A percentile compares a stretch with the other conserved stretches of the same genome.
Evolutionary conservation across 92 coral and sea anemone genomes (phyloP).

Genomic region (Heliopora coerulea): DNA sequence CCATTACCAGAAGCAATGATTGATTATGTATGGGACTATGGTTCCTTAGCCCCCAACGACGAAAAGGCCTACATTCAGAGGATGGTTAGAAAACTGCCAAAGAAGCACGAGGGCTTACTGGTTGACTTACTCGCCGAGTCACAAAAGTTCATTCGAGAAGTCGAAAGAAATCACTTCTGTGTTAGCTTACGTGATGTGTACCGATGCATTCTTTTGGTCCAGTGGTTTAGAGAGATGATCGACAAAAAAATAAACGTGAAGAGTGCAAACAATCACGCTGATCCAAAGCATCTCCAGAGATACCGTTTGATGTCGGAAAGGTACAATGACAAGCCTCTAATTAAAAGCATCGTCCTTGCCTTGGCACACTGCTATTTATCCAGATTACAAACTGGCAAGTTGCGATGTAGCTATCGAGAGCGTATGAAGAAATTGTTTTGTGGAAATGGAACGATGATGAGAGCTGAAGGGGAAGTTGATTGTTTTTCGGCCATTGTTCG

Average conservation of each 20-base stretch:
- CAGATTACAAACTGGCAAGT: constrained; percentile 66
- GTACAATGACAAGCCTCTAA: constrained; percentile 13
- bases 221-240: constrained; percentile 67
- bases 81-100: constrained; percentile 73
- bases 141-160: constrained; percentile 68
- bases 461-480: constrained; percentile 11
- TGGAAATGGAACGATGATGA: neutral
- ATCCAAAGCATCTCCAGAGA: constrained; percentile 15
- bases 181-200: constrained; percentile 89
- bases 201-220: constrained; percentile 69
- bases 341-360: constrained; percentile 64
- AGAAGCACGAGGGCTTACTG: constrained; percentile 42
- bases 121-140: constrained; percentile 71
- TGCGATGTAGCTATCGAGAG: constrained; percentile 61
- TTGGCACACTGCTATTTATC: constrained; percentile 95
- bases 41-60: constrained; percentile 66
- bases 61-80: constrained; percentile 82
- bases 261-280: neutral
- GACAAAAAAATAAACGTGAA: constrained; percentile 40
- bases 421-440: constrained; percentile 49
- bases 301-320: constrained; percentile 40
- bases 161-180: constrained; percentile 70
- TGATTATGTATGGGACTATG: constrained; percentile 99
- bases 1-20: constrained; percentile 99
- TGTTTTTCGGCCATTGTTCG: constrained; percentile 77